Evolutionary conservation across 1,140 invertebrate species (phyloP).

Genomic region (Rhopalosiphum maidis): DNA sequence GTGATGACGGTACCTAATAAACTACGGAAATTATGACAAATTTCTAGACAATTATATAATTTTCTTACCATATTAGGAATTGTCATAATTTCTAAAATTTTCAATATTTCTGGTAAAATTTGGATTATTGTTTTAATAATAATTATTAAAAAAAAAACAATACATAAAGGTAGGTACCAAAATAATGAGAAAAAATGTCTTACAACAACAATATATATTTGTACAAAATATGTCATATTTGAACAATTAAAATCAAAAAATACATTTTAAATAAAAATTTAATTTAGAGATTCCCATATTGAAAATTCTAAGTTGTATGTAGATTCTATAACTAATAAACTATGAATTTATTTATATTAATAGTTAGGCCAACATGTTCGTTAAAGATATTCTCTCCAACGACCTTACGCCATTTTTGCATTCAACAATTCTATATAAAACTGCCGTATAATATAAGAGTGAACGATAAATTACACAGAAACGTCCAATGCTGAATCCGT

Average conservation of each 20-base stretch:
- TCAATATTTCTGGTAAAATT: too few species aligned
- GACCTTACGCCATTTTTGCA: background rate
- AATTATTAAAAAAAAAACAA: background rate
- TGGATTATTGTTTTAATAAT: background rate
- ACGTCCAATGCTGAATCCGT: constrained; percentile 33
- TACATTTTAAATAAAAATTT: background rate
- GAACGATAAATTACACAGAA: constrained; percentile 43
- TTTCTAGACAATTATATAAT: too few species aligned
- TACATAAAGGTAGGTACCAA: background rate
- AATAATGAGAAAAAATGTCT: background rate
- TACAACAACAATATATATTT: background rate
- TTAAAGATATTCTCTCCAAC: background rate
- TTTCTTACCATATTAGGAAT: too few species aligned
- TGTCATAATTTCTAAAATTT: too few species aligned
- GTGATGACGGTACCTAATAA: too few species aligned
- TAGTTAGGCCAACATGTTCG: background rate
- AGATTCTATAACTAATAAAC: background rate
- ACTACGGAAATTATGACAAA: too few species aligned
- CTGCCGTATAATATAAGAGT: constrained; percentile 23
- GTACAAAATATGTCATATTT: background rate
- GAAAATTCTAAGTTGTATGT: background rate
- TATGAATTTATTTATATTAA: background rate
- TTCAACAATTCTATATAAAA: background rate
- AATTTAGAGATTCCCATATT: background rate
- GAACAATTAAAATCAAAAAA: background rate